Conservation (phyloP, 2,888 invertebrate species). For the Cheilosia scutellata region DNA sequence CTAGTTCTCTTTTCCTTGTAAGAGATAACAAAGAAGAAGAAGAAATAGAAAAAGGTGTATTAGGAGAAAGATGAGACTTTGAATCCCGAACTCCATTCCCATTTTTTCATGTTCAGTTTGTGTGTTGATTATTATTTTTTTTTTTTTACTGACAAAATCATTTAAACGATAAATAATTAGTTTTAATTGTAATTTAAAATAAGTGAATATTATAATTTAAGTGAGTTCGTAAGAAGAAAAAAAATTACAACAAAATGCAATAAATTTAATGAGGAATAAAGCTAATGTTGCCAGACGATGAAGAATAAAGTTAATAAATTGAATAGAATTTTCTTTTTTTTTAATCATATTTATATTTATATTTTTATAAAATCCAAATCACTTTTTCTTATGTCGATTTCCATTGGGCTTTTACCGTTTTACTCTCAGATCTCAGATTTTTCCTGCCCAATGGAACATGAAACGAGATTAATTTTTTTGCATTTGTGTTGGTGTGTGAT, state of each 20-base stretch:
- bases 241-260: constrained; percentile 27
- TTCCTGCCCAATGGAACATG: no score
- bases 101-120: constrained; percentile 74
- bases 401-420: no score
- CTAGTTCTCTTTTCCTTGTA: constrained; percentile 35
- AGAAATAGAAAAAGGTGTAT: constrained; percentile 29
- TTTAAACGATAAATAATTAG: constrained; percentile 38
- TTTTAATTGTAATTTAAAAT: constrained; percentile 44
- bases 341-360: neutral
- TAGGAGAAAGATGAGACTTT: constrained; percentile 69
- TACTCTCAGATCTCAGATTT: no score
- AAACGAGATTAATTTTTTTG: no score
- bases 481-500: no score
- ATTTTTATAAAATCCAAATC: no score
- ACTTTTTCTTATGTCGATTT: no score
- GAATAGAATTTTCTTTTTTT: neutral
- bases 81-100: constrained; percentile 72
- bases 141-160: constrained; percentile 71
- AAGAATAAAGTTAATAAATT: constrained; percentile 26
- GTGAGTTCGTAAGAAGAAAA: constrained; percentile 34
- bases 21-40: constrained; percentile 41
- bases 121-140: constrained; percentile 20
- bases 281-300: constrained; percentile 3
- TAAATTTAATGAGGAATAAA: constrained; percentile 28
- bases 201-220: constrained; percentile 31